A percentile compares a stretch with the other conserved stretches of the same genome.
phyloP scores from a whole-genome alignment of 2,113 vertebrate species.

The Setophaga coronata region DNA sequence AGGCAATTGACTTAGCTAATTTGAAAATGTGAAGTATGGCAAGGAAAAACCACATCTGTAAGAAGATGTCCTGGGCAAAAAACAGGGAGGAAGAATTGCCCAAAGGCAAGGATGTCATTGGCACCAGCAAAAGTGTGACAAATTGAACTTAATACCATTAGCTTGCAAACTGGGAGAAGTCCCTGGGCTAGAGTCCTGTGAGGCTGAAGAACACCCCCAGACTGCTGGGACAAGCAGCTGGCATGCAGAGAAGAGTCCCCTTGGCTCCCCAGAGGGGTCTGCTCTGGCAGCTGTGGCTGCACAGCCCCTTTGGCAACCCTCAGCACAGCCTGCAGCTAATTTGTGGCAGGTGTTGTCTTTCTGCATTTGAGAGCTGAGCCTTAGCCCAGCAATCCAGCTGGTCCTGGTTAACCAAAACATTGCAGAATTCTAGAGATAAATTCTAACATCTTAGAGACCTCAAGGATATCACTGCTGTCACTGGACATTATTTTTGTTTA shows the following conservation, averaged over 20 bases:
- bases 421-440: background rate
- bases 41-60: background rate
- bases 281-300: background rate
- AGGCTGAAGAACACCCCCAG: background rate
- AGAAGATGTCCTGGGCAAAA: background rate
- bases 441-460: background rate
- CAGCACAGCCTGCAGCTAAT: background rate
- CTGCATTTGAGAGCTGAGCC: background rate
- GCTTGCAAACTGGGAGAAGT: background rate
- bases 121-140: background rate
- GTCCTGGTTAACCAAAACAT: background rate
- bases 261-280: background rate
- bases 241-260: no score
- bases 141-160: background rate
- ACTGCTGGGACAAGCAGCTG: background rate
- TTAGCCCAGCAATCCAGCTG: background rate
- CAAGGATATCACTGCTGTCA: background rate
- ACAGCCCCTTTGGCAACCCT: background rate
- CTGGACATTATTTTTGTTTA: background rate
- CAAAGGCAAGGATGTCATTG: background rate
- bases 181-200: fast-evolving
- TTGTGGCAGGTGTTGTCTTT: background rate
- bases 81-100: background rate
- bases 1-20: background rate
- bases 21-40: background rate